These are phyloP conservation scores for Onychomys torridus DNA, from an alignment of 2,797 vertebrate species.

Conservation along the genomic window DNA sequence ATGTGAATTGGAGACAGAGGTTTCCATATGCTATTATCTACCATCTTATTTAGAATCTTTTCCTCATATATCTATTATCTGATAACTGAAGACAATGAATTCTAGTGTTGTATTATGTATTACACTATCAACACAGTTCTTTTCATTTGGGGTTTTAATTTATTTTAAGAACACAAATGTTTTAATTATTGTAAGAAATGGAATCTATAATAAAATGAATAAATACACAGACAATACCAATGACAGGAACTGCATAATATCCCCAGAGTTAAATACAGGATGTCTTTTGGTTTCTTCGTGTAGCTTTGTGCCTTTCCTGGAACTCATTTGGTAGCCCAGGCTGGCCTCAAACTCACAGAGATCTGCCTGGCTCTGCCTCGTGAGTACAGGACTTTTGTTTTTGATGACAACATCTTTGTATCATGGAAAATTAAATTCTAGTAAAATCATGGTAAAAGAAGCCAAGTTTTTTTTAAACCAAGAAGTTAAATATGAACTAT, in stretches of 20 bases:
- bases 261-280: not conserved
- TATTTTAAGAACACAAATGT: not conserved
- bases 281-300: too few relatives aligned
- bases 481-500: not conserved
- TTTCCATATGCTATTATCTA: not conserved
- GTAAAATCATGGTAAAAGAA: not conserved
- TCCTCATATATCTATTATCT: not conserved
- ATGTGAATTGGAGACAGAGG: rapidly evolving
- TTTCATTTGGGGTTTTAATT: not conserved
- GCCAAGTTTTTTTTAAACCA: not conserved
- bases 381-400: not conserved
- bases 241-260: not conserved
- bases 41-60: not conserved
- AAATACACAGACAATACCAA: not conserved
- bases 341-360: too few relatives aligned
- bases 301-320: too few relatives aligned
- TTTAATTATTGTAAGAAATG: not conserved
- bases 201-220: not conserved
- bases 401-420: not conserved
- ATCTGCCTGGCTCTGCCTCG: too few relatives aligned
- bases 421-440: not conserved
- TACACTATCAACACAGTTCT: not conserved
- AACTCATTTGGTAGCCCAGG: too few relatives aligned
- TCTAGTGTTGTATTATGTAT: not conserved
- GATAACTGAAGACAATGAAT: not conserved